Conservation (phyloP, 1,140 invertebrate genomes). For the Colletes gigas region DNA sequence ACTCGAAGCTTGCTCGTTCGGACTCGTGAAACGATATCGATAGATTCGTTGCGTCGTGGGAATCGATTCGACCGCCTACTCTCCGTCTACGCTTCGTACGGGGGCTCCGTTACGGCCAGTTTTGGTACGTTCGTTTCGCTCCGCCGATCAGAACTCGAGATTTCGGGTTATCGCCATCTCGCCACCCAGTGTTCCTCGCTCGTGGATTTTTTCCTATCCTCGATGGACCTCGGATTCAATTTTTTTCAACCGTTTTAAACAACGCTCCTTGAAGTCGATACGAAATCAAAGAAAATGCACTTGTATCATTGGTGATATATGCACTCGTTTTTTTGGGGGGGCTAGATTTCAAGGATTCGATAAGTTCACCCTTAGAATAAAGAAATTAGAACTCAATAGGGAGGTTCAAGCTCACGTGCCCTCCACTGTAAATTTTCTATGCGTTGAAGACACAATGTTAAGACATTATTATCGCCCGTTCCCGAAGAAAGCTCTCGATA, state of each 20-base stretch:
- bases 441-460: too few species aligned
- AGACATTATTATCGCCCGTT: too few species aligned
- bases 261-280: too few species aligned
- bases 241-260: neutral
- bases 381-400: too few species aligned
- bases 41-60: conserved; percentile 38
- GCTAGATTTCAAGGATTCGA: too few species aligned
- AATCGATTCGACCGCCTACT: conserved; percentile 14
- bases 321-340: too few species aligned
- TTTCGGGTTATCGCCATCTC: neutral
- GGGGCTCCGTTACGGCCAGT: neutral
- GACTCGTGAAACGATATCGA: conserved; percentile 33
- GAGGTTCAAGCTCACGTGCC: too few species aligned
- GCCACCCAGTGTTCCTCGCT: neutral
- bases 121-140: neutral
- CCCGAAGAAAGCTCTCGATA: too few species aligned
- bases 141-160: neutral
- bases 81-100: neutral
- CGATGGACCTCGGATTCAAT: neutral
- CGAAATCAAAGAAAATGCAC: too few species aligned
- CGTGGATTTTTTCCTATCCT: neutral
- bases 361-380: too few species aligned
- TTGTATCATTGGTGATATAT: too few species aligned
- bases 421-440: too few species aligned
- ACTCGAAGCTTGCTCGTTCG: neutral